Base-by-base conservation (phyloP, 1,140 invertebrate genomes). In the Heliothis virescens region DNA sequence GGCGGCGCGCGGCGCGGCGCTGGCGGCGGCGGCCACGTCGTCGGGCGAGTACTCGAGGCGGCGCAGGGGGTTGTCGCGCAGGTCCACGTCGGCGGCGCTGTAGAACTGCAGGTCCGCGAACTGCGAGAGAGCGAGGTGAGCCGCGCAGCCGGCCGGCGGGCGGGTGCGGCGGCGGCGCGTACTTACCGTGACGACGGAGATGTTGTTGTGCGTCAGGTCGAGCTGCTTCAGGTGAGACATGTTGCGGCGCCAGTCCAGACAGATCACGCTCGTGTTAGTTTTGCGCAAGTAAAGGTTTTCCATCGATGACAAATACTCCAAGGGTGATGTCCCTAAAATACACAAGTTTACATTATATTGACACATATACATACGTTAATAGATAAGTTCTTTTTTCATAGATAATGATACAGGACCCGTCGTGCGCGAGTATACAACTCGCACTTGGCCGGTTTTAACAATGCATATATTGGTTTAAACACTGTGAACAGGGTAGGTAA, bases 101-200 rank as follows among this genome's bases (percentile, higher is more conserved):
- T 12, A 7, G 72, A 75, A 75, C 34, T 18, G 57, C 72, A 75
- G 12, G 55, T 75, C 72, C 15, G 55, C 16, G 57, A 26, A 75
- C 72, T 75, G 47, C 10, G 10, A 63, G 15, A 16, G 12, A 2
- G 47, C 3, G 47, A 12, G 15, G 12, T 18, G 18, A 11, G 48
- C 2, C 26, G 41, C 34, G 7, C 16, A 1, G 3, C 13, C 1
- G 0, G 7, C 9, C 16, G 3, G 13, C 1, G 47, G 65, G 12
- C 29, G 63, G 47, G 47, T 0, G 65, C 11, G 3, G 47, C 65
- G 47, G 18, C 12, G 13, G 3, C n/a, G 48, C 3, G 16, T 26
- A 52, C 55, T 16, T 50, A 75, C 72, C 55, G 55, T 75, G 10
- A 75, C 12, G 0, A 10, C 11, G 7, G 34, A 21, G 55, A 62